Evolutionary conservation across 2,888 invertebrate species (phyloP), one percentile per base, ranked within the genome.

Genomic region (Nudaria mundana): DNA sequence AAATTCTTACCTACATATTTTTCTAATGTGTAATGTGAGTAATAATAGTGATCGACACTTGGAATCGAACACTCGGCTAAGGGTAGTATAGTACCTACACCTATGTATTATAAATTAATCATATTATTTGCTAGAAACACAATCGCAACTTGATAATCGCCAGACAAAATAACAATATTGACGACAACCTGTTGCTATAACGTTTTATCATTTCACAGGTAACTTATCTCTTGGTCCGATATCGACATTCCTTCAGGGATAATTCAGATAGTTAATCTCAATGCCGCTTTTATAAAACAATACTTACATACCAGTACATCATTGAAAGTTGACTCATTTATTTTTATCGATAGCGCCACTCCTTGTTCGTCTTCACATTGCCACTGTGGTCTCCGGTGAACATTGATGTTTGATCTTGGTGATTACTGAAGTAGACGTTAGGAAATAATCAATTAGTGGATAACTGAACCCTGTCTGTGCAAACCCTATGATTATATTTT

Each of bases 291-390:
- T 48, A 42, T 50, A 48, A 34, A 52, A 41, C 44, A 48, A 50
- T 53, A 45, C 31, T 18, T 4, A 18, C 18, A 18, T 20, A 20
- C 20, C 20, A n/a, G 30, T 37, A 38, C 38, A 51, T 49, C 49
- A 49, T 36, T 52, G 48, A 58, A 60, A 52, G 35, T 53, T 71
- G 73, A 68, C 56, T 71, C 66, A 71, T 50, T 33, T 44, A 56
- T 63, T 65, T 57, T 70, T 69, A 67, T 66, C 54, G 62, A 56
- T 52, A 60, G 52, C 51, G 76, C 72, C 82, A 72, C 80, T 65
- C 81, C 82, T 71, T 72, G 66, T 69, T 53, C 35, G 34, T 35
- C 44, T 39, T 41, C 41, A 54, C 56, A 50, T 50, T 46, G 46
- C 47, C 33, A 48, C 47, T 32, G n/a, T n/a, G 49, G 45, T 30